Conservation (phyloP, 1,140 invertebrate species). For the Chlorops oryzae region DNA sequence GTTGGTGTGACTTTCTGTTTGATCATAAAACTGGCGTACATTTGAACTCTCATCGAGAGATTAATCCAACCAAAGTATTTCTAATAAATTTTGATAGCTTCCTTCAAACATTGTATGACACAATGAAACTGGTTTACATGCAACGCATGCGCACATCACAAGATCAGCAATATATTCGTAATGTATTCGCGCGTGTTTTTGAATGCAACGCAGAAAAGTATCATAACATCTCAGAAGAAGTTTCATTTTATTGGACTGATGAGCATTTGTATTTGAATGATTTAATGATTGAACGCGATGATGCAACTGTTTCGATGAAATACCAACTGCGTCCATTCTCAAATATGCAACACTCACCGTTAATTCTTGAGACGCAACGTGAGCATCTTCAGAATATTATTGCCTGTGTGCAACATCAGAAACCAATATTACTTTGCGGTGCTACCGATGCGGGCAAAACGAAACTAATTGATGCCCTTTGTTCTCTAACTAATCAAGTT, state of each 20-base stretch:
- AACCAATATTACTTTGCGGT: conserved; percentile 40
- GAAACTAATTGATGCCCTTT: conserved; percentile 40
- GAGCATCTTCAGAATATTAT: conserved; percentile 40
- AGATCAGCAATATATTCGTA: conserved; percentile 38
- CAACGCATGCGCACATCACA: conserved; percentile 44
- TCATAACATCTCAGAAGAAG: conserved; percentile 35
- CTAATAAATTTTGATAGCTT: conserved; percentile 27
- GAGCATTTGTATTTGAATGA: conserved; percentile 40
- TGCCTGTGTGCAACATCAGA: conserved; percentile 41
- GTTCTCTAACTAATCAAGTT: conserved; percentile 32
- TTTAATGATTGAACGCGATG: conserved; percentile 29
- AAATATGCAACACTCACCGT: conserved; percentile 22
- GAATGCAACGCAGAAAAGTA: conserved; percentile 34
- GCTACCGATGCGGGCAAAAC: conserved; percentile 43
- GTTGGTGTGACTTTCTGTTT: conserved; percentile 73
- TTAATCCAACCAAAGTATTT: conserved; percentile 1
- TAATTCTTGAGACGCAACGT: conserved; percentile 32
- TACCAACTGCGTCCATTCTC: neutral
- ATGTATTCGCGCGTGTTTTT: conserved; percentile 32
- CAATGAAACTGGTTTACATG: conserved; percentile 46
- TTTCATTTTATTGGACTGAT: conserved; percentile 40
- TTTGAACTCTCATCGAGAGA: neutral
- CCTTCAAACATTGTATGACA: conserved; percentile 36
- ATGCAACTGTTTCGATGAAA: conserved; percentile 6
- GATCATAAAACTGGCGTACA: conserved; percentile 34